Evolutionary conservation across 2,113 vertebrate species (phyloP).

Genomic region (Oncorhynchus tshawytscha): DNA sequence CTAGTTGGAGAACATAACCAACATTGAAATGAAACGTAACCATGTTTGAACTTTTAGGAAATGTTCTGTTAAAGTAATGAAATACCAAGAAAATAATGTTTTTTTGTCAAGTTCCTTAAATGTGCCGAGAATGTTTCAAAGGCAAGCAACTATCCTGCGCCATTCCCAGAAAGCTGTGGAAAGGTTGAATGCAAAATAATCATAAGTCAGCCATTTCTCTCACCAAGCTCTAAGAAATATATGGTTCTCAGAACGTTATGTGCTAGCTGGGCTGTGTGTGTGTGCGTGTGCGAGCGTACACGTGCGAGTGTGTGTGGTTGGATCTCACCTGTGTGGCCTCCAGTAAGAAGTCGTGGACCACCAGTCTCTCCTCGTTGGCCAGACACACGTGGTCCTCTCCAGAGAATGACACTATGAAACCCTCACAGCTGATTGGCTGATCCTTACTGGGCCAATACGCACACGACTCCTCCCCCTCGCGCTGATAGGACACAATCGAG

Average conservation of each 20-base stretch:
- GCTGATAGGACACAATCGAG: conserved; percentile 48
- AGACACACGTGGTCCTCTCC: conserved; percentile 84
- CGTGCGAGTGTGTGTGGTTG: conserved; percentile 1
- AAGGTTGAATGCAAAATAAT: no score
- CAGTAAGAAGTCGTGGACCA: conserved; percentile 89
- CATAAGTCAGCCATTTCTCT: no score
- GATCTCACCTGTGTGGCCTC: conserved; percentile 72
- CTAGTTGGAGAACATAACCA: no score
- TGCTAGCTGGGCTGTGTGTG: not conserved
- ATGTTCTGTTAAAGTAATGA: no score
- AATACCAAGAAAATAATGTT: no score
- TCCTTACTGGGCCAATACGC: conserved; percentile 92
- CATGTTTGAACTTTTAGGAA: no score
- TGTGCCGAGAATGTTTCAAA: no score
- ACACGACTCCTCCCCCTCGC: conserved; percentile 75
- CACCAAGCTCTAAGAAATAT: no score
- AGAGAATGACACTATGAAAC: conserved; percentile 84
- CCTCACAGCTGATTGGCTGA: conserved; percentile 90
- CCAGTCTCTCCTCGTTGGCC: conserved; percentile 85
- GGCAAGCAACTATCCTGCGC: no score
- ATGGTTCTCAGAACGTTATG: no score
- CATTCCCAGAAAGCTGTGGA: no score
- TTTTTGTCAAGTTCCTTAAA: not conserved
- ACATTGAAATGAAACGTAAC: no score
- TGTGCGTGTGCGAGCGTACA: not conserved